Percentiles rank a stretch among this genome's conserved stretches.
These are phyloP conservation scores for Recurvirostra avosetta DNA, from an alignment of 2,113 vertebrate genomes.

Conservation along the genomic window DNA sequence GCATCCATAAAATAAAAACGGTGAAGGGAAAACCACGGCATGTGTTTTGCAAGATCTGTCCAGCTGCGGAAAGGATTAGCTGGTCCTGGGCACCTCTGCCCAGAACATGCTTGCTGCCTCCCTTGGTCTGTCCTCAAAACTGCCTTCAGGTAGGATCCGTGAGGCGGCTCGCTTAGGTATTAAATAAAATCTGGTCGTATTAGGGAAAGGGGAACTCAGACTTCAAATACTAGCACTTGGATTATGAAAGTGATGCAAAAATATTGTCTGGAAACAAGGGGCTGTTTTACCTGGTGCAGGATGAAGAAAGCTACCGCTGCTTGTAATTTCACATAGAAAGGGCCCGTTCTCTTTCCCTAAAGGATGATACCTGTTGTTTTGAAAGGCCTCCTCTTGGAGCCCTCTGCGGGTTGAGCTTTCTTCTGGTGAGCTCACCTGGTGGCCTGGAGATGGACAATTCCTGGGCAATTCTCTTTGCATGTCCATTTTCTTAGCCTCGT, in stretches of 20 bases:
- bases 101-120: not conserved
- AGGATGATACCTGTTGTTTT: not conserved
- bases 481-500: fast-evolving
- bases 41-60: not conserved
- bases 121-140: not conserved
- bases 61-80: not conserved
- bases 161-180: not conserved
- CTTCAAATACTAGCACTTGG: not conserved
- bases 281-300: not conserved
- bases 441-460: not conserved
- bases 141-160: not conserved
- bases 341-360: not conserved
- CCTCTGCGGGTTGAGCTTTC: not conserved
- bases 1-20: not conserved
- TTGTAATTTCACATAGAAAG: not conserved
- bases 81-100: not conserved
- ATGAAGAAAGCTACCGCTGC: not conserved
- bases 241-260: not conserved
- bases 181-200: not conserved
- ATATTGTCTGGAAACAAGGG: not conserved
- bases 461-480: fast-evolving
- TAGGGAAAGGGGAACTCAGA: not conserved
- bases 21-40: fast-evolving
- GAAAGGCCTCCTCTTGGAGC: not conserved
- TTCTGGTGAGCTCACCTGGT: not conserved